phyloP scores from a whole-genome alignment of 2,797 vertebrate species.

The Hippoglossus hippoglossus region DNA sequence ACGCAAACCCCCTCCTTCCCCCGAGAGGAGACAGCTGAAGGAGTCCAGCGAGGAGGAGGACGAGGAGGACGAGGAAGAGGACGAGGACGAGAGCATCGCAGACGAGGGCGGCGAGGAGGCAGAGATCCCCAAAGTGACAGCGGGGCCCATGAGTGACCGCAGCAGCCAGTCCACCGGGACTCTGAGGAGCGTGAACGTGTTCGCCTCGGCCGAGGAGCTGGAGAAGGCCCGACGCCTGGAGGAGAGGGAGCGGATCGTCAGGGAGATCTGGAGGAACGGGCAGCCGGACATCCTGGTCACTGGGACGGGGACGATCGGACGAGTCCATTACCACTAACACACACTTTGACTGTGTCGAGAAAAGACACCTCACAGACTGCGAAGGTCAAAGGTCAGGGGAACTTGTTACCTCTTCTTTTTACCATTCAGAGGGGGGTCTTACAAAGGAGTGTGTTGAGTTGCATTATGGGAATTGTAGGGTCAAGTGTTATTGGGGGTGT shows the following conservation, averaged over 20 bases:
- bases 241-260: conserved; percentile 91
- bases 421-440: too few relatives aligned
- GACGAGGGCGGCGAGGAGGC: conserved; percentile 82
- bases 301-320: conserved; percentile 86
- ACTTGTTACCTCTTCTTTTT: too few relatives aligned
- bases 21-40: conserved; percentile 81
- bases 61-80: conserved; percentile 81
- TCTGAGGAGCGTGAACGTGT: conserved; percentile 90
- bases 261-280: conserved; percentile 96
- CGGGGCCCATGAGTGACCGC: conserved; percentile 51
- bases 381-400: background rate
- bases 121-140: conserved; percentile 80
- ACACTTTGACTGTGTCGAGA: background rate
- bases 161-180: conserved; percentile 70
- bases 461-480: too few relatives aligned
- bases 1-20: conserved; percentile 41
- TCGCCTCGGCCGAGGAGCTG: conserved; percentile 89
- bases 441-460: too few relatives aligned
- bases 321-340: conserved; percentile 81
- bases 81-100: conserved; percentile 75
- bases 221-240: conserved; percentile 90
- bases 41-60: conserved; percentile 82
- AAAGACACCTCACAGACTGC: conserved; percentile 14
- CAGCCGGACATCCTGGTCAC: conserved; percentile 92
- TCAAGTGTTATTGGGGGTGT: too few relatives aligned